Evolutionary conservation across 92 coral and sea anemone species (phyloP).

Genomic region (Palythoa grandis): DNA sequence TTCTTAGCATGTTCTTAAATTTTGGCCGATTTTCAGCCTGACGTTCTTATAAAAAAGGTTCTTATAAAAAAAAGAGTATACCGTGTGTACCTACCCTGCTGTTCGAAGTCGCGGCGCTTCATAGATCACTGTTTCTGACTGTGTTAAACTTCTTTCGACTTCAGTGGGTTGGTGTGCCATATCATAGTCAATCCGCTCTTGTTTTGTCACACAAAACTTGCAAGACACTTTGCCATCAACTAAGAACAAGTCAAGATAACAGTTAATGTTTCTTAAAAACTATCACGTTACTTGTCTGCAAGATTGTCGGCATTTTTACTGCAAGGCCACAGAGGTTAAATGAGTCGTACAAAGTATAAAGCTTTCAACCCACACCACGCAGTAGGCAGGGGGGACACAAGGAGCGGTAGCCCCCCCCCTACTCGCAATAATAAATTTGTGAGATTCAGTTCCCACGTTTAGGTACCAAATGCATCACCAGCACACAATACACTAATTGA

Average conservation of each 20-base stretch:
- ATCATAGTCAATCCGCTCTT: slow-evolving; percentile 79
- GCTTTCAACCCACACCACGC: too few species aligned
- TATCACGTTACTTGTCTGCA: background rate
- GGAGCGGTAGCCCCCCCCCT: too few species aligned
- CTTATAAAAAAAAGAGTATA: too few species aligned
- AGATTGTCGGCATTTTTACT: background rate
- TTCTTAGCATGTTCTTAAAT: too few species aligned
- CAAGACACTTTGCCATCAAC: slow-evolving; percentile 83
- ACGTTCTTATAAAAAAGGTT: too few species aligned
- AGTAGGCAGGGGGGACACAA: too few species aligned
- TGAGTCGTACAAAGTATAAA: too few species aligned
- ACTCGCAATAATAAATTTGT: too few species aligned
- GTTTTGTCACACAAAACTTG: slow-evolving; percentile 77
- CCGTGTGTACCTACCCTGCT: slow-evolving; percentile 31
- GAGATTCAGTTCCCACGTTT: too few species aligned
- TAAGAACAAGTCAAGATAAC: slow-evolving; percentile 25
- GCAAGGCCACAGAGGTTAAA: background rate
- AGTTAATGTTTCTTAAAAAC: background rate
- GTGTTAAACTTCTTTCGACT: slow-evolving; percentile 77
- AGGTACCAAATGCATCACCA: too few species aligned
- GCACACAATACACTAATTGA: too few species aligned
- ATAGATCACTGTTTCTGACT: slow-evolving; percentile 85
- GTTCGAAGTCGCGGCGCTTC: slow-evolving; percentile 43
- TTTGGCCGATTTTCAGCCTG: too few species aligned
- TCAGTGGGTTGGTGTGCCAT: slow-evolving; percentile 86